Percentiles rank a stretch among this genome's conserved stretches.
Conservation (phyloP, 2,888 invertebrate genomes). For the Caradrina kadenii region DNA sequence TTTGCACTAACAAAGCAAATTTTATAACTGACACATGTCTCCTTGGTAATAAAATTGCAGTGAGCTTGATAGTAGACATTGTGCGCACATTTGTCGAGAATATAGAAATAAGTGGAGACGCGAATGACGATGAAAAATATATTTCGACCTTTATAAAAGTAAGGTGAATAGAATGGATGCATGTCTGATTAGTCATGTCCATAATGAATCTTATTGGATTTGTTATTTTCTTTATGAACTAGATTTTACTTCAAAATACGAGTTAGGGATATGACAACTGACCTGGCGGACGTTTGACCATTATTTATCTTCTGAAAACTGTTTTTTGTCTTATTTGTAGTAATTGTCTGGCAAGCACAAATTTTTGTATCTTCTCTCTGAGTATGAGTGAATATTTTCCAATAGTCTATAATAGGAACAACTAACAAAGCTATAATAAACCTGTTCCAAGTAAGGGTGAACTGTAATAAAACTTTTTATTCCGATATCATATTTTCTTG, state of each 20-base stretch:
- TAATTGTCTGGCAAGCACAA: too few relatives aligned
- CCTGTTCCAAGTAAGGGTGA: neutral
- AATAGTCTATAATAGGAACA: neutral
- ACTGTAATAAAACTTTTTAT: constrained; percentile 16
- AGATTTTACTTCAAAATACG: neutral
- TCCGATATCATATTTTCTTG: constrained; percentile 25
- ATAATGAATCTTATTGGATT: constrained; percentile 3
- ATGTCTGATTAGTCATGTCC: neutral
- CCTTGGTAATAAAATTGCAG: constrained; percentile 75
- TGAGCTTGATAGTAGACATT: constrained; percentile 57
- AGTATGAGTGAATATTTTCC: neutral
- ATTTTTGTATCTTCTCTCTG: too few relatives aligned
- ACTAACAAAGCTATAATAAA: constrained; percentile 1
- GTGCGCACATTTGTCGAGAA: constrained; percentile 19
- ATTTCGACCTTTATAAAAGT: neutral
- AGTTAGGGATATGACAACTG: too few relatives aligned
- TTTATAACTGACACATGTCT: constrained; percentile 82
- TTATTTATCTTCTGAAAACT: neutral
- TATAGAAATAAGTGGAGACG: constrained; percentile 21
- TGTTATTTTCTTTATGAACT: neutral
- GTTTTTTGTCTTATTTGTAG: neutral
- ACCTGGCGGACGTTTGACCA: neutral
- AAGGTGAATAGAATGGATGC: too few relatives aligned
- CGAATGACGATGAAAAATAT: neutral
- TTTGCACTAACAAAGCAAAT: constrained; percentile 83